Conservation (phyloP, 37 sponge, comb jelly and placozoan genomes). For the Dysidea cf. avara region DNA sequence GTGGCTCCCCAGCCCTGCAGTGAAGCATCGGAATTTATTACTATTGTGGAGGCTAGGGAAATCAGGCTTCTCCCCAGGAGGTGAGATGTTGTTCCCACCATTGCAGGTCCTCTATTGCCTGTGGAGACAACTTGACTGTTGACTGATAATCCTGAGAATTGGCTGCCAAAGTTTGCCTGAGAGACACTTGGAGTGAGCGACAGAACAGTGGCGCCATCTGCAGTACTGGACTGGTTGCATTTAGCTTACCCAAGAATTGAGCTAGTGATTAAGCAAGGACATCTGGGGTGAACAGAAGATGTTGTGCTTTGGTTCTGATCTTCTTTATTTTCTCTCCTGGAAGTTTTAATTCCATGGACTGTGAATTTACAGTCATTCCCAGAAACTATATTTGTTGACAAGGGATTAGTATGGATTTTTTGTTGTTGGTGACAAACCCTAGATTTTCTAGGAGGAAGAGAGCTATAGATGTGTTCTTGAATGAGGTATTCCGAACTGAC, state of each 20-base stretch:
- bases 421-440: constrained; percentile 9
- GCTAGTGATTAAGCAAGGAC: not conserved
- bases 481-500: not conserved
- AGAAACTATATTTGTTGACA: too few relatives aligned
- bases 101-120: not conserved
- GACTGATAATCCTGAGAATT: not conserved
- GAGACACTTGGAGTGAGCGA: not conserved
- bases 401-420: too few relatives aligned
- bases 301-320: not conserved
- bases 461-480: not conserved
- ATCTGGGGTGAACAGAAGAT: not conserved
- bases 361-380: too few relatives aligned
- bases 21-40: constrained; percentile 23
- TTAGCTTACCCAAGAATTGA: too few relatives aligned
- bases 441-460: not conserved
- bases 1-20: too few relatives aligned
- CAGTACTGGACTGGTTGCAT: constrained; percentile 11
- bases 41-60: not conserved
- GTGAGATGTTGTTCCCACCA: constrained; percentile 2
- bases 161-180: not conserved
- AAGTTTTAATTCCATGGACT: too few relatives aligned
- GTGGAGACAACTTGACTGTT: not conserved
- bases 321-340: too few relatives aligned
- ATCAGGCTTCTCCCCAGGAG: not conserved
- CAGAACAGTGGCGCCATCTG: constrained; percentile 22